Evolutionary conservation across 2,797 vertebrate species (phyloP).

Genomic region (Picus viridis): DNA sequence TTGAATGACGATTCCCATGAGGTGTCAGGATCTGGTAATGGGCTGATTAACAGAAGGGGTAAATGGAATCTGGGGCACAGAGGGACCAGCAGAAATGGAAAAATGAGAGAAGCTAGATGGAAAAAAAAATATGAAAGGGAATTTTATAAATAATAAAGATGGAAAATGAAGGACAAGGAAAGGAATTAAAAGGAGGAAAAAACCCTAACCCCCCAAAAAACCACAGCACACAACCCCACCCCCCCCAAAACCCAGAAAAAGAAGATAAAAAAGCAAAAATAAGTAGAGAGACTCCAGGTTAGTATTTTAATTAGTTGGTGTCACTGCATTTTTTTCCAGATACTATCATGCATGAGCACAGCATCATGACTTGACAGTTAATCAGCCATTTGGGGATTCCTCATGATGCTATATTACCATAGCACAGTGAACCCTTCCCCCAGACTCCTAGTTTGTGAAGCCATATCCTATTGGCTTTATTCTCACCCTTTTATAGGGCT

Average conservation of each 20-base stretch:
- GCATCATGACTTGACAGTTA: background rate
- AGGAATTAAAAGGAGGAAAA: background rate
- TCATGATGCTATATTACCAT: background rate
- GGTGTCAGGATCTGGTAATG: background rate
- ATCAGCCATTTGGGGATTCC: background rate
- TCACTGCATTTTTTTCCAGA: background rate
- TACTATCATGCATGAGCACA: background rate
- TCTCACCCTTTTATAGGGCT: background rate
- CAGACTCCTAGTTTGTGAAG: background rate
- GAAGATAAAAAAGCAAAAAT: background rate
- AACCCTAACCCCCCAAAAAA: background rate
- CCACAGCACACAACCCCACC: too few species aligned
- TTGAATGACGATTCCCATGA: background rate
- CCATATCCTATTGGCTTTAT: background rate
- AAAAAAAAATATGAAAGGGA: background rate
- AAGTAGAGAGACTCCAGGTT: background rate
- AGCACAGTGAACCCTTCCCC: accelerated
- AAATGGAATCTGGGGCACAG: background rate
- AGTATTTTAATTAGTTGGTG: background rate
- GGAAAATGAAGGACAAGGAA: background rate
- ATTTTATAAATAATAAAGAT: slow-evolving; percentile 14
- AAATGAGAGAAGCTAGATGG: background rate
- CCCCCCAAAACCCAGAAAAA: background rate
- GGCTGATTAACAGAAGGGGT: background rate
- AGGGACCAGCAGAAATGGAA: background rate